Base-by-base conservation (phyloP, 2,888 invertebrate species). In the Epinotia ramella region DNA sequence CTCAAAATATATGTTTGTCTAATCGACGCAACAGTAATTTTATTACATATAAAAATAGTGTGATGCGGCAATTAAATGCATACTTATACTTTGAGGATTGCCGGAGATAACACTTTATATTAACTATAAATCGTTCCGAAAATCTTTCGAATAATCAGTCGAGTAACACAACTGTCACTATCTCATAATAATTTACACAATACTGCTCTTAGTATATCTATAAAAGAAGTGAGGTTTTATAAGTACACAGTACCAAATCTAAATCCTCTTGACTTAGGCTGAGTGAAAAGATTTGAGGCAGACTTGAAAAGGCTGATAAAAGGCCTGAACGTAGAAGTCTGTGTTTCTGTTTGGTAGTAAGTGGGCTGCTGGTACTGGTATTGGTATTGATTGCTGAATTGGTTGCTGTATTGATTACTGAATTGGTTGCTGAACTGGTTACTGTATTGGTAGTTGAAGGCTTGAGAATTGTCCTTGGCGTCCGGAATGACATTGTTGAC, bases 131-230 rank as follows among this genome's bases (percentile, higher is more conserved):
- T 70, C 83, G 86, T 86, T 93, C 92, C 94, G 90, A 92, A 89
- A 88, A 81, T 80, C 83, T 86, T 88, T 83, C 92, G 93, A 93
- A 94, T 89, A 88, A 90, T 94, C 94, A 94, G 93, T 94, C 94
- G 87, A 89, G 93, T 89, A 91, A 93, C 92, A 91, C 86, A 89
- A 87, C 87, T 88, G 91, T 93, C 89, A 92, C 91, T 86, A 89
- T 88, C 90, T 93, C 89, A 91, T 90, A 87, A 89, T 91, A 90
- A 90, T 87, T 89, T 89, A 88, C 81, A 86, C 88, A 92, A 92
- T 92, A 92, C 91, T 92, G 89, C 86, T 88, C 86, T 83, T 76
- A 85, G 56, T 68, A 69, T 24, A 64, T 57, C 73, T 72, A 71
- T 33, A 66, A 63, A 64, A 67, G 49, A 12, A 73, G 75, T 82